Evolutionary conservation across 2,797 vertebrate species (phyloP), one percentile per base, ranked within the genome.

Genomic region (Austrolebias charrua): DNA sequence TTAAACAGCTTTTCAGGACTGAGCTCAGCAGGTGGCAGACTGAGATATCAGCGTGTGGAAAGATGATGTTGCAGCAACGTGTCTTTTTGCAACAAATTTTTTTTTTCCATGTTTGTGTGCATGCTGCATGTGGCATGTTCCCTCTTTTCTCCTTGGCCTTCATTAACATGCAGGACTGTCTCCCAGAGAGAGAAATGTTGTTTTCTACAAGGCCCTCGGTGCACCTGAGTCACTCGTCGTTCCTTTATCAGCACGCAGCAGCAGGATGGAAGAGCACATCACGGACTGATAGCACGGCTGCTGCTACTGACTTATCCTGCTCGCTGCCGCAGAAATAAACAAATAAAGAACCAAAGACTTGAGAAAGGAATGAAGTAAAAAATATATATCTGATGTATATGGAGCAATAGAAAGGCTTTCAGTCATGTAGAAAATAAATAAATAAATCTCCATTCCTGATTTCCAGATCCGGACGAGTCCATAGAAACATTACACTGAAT

Each of bases 211-310:
- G 71, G 72, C 81, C 82, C 76, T 73, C 75, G 66, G 73, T 81
- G 83, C 85, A 87, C 85, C 85, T 85, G 81, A 90, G 82, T 84
- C 84, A 84, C 82, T 86, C 75, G 64, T 70, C 16, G 79, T 78
- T 86, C 73, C 86, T 91, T 92, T 91, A 92, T 92, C 90, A 87
- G 87, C 70, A 76, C 65, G 33, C 66, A 85, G 89, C 91, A 92
- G 91, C 89, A 88, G 88, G 85, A 88, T 82, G 86, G 84, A 90
- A 84, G 87, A 90, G 87, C 83, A 89, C 86, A 87, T 90, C 89
- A 88, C 71, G 61, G 78, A 78, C 86, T 78, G 90, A 92, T 91
- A 90, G 88, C 71, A 75, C 57, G 69, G 69, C 78, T 84, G 80
- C 88, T 42, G 78, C 85, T 86, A 75, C 82, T 78, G 73, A 87